Conservation (phyloP, 2,888 invertebrate species). For the Unio delphinus region DNA sequence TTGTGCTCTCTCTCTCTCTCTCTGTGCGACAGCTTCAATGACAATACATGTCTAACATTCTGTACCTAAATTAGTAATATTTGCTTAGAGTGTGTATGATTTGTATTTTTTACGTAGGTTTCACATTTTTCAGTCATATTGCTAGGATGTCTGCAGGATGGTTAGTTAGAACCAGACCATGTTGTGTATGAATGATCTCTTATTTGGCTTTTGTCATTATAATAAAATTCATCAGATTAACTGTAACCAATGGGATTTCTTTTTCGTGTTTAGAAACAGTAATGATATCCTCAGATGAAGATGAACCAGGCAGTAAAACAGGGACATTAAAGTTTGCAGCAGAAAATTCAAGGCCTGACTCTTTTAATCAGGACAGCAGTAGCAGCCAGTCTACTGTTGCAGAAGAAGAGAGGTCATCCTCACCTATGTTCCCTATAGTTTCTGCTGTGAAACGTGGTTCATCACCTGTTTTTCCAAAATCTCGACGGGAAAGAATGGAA, state of each 20-base stretch:
- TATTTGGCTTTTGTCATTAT: background rate
- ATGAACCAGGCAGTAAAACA: conserved; percentile 35
- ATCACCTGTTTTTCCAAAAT: conserved; percentile 22
- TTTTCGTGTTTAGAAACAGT: conserved; percentile 57
- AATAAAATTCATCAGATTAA: background rate
- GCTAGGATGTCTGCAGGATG: no score
- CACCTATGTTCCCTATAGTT: background rate
- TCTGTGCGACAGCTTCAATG: no score
- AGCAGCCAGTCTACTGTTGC: background rate
- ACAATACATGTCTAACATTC: no score
- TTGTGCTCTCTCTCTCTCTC: no score
- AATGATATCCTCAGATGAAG: conserved; percentile 69
- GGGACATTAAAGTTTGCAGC: background rate
- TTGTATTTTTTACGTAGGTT: no score
- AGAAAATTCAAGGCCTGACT: no score
- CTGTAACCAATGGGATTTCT: background rate
- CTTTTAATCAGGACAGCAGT: background rate
- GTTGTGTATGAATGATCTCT: no score
- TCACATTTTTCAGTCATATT: no score
- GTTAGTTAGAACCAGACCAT: no score
- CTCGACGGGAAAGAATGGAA: conserved; percentile 53
- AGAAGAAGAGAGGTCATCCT: background rate
- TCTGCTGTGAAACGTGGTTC: conserved; percentile 5
- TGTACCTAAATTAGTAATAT: no score
- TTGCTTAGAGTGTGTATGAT: no score